phyloP scores from a whole-genome alignment of 2,113 vertebrate species.

The Corythoichthys haematopterus region DNA sequence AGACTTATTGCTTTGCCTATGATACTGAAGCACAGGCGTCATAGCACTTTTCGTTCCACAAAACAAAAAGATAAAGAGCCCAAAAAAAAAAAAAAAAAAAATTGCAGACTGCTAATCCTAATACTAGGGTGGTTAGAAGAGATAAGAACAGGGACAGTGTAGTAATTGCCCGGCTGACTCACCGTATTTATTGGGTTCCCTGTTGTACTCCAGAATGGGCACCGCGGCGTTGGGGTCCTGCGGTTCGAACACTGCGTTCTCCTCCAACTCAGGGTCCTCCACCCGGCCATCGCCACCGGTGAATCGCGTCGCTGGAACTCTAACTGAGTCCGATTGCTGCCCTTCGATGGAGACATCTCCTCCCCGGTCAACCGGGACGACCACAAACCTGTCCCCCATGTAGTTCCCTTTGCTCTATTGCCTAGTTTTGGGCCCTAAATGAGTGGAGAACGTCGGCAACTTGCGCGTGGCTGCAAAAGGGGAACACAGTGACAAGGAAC shows the following conservation, averaged over 20 bases:
- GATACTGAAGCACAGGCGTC: background rate
- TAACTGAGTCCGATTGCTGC: slow-evolving; percentile 17
- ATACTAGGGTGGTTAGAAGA: slow-evolving; percentile 28
- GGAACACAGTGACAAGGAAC: slow-evolving; percentile 5
- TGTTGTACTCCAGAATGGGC: slow-evolving; percentile 71
- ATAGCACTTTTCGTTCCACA: slow-evolving; percentile 5
- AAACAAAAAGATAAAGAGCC: background rate
- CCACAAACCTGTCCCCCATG: slow-evolving; percentile 74
- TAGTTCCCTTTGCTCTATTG: background rate
- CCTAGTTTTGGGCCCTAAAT: background rate
- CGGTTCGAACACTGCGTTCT: slow-evolving; percentile 36
- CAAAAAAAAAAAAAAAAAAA: background rate
- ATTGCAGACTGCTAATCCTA: slow-evolving; percentile 36
- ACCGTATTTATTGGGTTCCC: slow-evolving; percentile 77
- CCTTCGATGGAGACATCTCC: slow-evolving; percentile 10
- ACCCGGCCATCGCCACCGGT: background rate
- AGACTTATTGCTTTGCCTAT: background rate
- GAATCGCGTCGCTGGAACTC: slow-evolving; percentile 32
- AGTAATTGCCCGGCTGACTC: slow-evolving; percentile 21
- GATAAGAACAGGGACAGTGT: slow-evolving; percentile 40
- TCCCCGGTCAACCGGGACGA: slow-evolving; percentile 62
- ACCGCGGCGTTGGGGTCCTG: slow-evolving; percentile 48
- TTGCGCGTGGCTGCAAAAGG: slow-evolving; percentile 1
- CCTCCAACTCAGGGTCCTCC: slow-evolving; percentile 8
- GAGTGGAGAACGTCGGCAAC: slow-evolving; percentile 3